phyloP scores from a whole-genome alignment of 1,140 invertebrate genomes.

The Aricia agestis region DNA sequence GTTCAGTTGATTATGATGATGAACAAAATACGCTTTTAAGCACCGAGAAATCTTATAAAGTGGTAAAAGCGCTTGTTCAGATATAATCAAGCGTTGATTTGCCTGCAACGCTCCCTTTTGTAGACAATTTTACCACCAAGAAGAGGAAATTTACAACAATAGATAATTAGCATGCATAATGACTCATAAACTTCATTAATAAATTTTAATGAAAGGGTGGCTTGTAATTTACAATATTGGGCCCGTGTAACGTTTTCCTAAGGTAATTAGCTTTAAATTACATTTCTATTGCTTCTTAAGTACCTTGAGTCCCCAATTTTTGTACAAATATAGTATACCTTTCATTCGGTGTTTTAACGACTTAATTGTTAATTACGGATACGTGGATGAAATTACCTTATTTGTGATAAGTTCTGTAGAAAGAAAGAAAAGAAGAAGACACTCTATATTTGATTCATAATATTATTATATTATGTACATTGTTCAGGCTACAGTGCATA shows the following conservation, averaged over 20 bases:
- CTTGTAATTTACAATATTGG: background rate
- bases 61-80: background rate
- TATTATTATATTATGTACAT: too few relatives aligned
- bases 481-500: too few relatives aligned
- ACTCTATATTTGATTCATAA: too few relatives aligned
- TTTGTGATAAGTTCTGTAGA: too few relatives aligned
- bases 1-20: background rate
- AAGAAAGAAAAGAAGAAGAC: too few relatives aligned
- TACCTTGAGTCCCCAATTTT: background rate
- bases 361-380: too few relatives aligned
- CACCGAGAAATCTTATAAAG: background rate
- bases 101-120: background rate
- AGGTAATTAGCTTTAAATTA: background rate
- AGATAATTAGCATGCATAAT: background rate
- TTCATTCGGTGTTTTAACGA: too few relatives aligned
- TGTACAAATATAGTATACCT: background rate
- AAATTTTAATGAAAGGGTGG: background rate
- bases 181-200: background rate
- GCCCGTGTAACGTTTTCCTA: background rate
- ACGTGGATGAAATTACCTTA: too few relatives aligned
- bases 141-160: background rate
- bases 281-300: background rate
- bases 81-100: background rate
- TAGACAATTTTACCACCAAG: background rate
- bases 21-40: background rate